phyloP scores from a whole-genome alignment of 1,140 invertebrate genomes.

The Diprion similis region DNA sequence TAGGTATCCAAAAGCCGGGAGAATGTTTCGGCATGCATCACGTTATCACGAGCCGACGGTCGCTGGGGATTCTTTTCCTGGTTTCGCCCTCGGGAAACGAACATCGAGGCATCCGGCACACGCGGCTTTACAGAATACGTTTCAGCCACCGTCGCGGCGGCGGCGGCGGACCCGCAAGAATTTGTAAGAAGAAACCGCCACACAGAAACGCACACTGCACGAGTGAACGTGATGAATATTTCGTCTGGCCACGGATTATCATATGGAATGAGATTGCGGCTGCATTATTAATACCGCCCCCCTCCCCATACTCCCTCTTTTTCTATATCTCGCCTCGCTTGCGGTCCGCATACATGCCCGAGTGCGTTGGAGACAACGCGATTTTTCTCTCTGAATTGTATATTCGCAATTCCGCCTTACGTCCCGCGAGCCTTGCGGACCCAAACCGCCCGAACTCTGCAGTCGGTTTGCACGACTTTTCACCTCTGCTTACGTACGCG shows the following conservation, averaged over 20 bases:
- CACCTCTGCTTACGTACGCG: too few species aligned
- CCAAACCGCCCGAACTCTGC: conserved; percentile 8
- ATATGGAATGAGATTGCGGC: conserved; percentile 52
- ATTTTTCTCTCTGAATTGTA: conserved; percentile 33
- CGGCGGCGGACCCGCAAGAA: conserved; percentile 1
- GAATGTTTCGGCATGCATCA: conserved; percentile 47
- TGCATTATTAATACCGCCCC: conserved; percentile 48
- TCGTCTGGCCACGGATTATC: conserved; percentile 48
- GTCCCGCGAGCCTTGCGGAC: conserved; percentile 18
- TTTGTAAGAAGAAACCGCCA: neutral
- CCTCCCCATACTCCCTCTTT: conserved; percentile 17
- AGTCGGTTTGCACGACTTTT: neutral
- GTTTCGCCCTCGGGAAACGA: neutral
- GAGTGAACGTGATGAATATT: conserved; percentile 50
- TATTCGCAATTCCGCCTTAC: neutral
- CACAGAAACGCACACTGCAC: neutral
- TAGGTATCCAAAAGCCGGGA: conserved; percentile 9
- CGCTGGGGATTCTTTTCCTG: conserved; percentile 32
- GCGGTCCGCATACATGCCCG: conserved; percentile 9
- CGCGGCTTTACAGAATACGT: conserved; percentile 10
- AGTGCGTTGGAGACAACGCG: conserved; percentile 26
- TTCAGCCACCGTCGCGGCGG: neutral
- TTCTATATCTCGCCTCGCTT: conserved; percentile 12
- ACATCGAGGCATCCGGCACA: neutral
- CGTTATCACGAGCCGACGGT: conserved; percentile 20